Evolutionary conservation across 2,113 vertebrate genomes (phyloP).

Genomic region (Tympanuchus pallidicinctus): DNA sequence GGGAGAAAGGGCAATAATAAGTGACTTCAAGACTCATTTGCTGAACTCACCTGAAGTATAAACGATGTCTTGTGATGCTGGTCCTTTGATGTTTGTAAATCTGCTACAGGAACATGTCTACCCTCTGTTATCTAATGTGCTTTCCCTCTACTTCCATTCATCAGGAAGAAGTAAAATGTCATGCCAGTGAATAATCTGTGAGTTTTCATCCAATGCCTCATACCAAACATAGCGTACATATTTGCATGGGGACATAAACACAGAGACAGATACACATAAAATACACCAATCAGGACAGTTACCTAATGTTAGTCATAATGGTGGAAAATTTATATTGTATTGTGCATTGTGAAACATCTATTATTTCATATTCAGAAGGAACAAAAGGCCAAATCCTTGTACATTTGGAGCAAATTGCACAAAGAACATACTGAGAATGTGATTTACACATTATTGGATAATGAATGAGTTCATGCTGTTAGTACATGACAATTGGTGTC

Average conservation of each 20-base stretch:
- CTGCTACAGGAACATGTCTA: not conserved
- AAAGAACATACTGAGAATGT: not conserved
- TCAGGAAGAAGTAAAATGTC: not conserved
- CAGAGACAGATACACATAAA: not conserved
- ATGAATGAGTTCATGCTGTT: not conserved
- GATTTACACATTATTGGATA: not conserved
- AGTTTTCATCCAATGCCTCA: not conserved
- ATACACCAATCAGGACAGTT: not conserved
- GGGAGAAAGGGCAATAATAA: not conserved
- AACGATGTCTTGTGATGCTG: not conserved
- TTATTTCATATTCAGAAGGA: not conserved
- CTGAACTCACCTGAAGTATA: not conserved
- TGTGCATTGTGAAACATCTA: not conserved
- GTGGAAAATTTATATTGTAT: not conserved
- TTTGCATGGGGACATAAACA: not conserved
- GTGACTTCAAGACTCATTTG: not conserved
- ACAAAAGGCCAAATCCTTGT: accelerated
- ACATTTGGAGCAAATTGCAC: not conserved
- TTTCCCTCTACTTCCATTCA: not conserved
- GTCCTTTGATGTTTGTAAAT: not conserved
- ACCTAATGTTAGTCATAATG: not conserved
- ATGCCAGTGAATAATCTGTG: not conserved
- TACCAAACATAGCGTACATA: not conserved
- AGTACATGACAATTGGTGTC: not conserved
- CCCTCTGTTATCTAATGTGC: not conserved